A percentile compares a stretch with the other conserved stretches of the same genome.
Evolutionary conservation across 37 sponge, comb jelly and placozoan species (phyloP).

Genomic region (Beroe ovata): DNA sequence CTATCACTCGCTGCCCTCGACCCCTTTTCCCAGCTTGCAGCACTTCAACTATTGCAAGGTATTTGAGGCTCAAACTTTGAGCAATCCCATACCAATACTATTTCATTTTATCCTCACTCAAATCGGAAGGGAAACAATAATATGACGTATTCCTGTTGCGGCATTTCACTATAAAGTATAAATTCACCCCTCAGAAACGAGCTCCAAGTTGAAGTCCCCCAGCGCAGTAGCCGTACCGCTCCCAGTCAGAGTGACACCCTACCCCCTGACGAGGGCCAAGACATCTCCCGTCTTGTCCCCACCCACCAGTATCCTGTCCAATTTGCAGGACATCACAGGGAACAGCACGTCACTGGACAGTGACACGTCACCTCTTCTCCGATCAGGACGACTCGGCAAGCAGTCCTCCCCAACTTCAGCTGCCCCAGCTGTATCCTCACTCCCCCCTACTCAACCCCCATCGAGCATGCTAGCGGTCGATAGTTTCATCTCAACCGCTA

Average conservation of each 20-base stretch:
- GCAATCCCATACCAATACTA: no score
- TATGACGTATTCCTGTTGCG: no score
- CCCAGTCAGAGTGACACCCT: slow-evolving; percentile 47
- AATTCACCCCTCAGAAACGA: slow-evolving; percentile 26
- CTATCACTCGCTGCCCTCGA: slow-evolving; percentile 29
- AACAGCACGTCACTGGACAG: not conserved
- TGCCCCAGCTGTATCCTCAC: not conserved
- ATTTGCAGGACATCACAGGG: no score
- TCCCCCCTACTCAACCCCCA: not conserved
- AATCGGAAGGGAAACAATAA: no score
- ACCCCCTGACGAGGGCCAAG: not conserved
- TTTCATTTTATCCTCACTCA: no score
- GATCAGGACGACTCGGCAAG: not conserved
- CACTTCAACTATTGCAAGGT: slow-evolving; percentile 45
- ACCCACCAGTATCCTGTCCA: not conserved
- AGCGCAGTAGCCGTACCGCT: slow-evolving; percentile 29
- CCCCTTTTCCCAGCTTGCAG: slow-evolving; percentile 59
- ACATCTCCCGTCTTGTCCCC: not conserved
- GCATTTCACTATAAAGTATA: no score
- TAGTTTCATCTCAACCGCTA: not conserved
- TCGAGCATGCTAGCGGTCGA: not conserved
- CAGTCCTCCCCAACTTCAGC: not conserved
- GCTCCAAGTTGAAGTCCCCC: slow-evolving; percentile 48
- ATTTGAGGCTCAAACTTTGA: no score
- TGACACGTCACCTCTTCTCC: not conserved